Conservation (phyloP, 2,888 invertebrate genomes). For the Cinara cedri region DNA sequence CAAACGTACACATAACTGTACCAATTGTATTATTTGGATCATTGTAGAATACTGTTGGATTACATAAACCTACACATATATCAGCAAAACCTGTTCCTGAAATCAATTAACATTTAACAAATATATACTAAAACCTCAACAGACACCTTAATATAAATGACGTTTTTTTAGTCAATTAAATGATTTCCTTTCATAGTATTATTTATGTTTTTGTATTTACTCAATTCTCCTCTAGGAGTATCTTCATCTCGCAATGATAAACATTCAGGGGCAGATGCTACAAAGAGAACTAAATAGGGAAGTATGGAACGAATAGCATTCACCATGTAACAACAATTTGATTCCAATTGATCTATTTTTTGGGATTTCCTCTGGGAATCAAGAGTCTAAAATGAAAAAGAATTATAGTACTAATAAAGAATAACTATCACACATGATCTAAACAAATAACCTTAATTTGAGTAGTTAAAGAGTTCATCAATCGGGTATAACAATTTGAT, state of each 20-base stretch:
- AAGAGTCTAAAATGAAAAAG: conserved; percentile 26
- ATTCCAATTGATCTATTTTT: conserved; percentile 55
- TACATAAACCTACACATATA: conserved; percentile 65
- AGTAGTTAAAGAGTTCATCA: conserved; percentile 61
- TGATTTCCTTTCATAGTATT: too few species aligned
- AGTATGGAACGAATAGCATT: conserved; percentile 63
- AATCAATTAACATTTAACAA: not conserved
- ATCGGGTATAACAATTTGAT: conserved; percentile 65
- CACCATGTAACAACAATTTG: conserved; percentile 51
- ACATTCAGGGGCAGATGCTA: conserved; percentile 60
- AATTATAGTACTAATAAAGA: not conserved
- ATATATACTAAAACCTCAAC: not conserved
- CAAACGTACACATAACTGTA: conserved; percentile 67
- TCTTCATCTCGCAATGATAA: conserved; percentile 54
- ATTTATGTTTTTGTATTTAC: conserved; percentile 36
- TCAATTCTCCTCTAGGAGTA: conserved; percentile 53
- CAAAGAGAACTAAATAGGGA: conserved; percentile 64
- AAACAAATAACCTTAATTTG: conserved; percentile 59
- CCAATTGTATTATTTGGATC: conserved; percentile 67
- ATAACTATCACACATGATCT: not conserved
- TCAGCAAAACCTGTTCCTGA: conserved; percentile 64
- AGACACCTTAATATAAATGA: not conserved
- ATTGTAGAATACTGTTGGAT: conserved; percentile 72
- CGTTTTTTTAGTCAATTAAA: too few species aligned
- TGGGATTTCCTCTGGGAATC: conserved; percentile 54